Evolutionary conservation across 2,888 invertebrate species (phyloP).

Genomic region (Sycophila texana): DNA sequence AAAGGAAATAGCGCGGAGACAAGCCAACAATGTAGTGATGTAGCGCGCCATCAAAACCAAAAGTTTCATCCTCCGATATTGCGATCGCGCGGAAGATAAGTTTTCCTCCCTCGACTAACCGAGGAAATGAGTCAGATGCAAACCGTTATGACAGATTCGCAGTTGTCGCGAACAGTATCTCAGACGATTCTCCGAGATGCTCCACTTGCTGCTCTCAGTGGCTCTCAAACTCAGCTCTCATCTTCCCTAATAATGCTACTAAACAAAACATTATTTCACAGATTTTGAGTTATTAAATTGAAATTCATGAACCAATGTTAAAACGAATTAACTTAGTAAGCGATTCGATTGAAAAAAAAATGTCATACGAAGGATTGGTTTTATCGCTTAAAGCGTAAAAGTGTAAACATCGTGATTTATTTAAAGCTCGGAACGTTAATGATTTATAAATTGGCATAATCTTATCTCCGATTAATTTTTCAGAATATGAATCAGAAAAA

Average conservation of each 20-base stretch:
- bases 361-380: no score
- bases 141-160: slow-evolving; percentile 44
- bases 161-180: slow-evolving; percentile 26
- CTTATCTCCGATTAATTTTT: no score
- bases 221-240: slow-evolving; percentile 1
- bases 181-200: slow-evolving; percentile 23
- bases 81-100: slow-evolving; percentile 31
- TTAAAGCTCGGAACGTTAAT: no score
- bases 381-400: no score
- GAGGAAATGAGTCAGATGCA: slow-evolving; percentile 44
- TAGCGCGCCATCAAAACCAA: slow-evolving; percentile 32
- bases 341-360: no score
- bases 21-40: slow-evolving; percentile 16
- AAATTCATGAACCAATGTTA: no score
- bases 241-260: not conserved
- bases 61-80: slow-evolving; percentile 42
- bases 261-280: not conserved
- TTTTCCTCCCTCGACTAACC: slow-evolving; percentile 1
- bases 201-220: slow-evolving; percentile 26
- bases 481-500: no score
- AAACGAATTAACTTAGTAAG: no score
- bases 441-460: no score
- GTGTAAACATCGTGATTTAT: no score
- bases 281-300: not conserved
- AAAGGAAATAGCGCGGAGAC: slow-evolving; percentile 23